A percentile compares a stretch with the other conserved stretches of the same genome.
phyloP scores from a whole-genome alignment of 92 coral and sea anemone genomes.

The Hydrozoanthus gracilis region DNA sequence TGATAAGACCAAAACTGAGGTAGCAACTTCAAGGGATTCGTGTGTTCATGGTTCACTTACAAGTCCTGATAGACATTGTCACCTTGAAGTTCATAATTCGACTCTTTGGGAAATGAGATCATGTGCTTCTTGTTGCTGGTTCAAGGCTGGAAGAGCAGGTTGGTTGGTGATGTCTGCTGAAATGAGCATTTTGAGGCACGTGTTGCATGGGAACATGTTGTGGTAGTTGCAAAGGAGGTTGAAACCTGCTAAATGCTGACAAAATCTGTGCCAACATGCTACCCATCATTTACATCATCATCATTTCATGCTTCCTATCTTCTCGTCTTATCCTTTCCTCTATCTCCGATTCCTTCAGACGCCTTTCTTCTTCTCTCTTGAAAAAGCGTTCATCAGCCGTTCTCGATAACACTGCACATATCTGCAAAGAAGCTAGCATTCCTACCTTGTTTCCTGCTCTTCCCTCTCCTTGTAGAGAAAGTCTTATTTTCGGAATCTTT shows the following conservation, averaged over 20 bases:
- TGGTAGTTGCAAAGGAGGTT: constrained; percentile 11
- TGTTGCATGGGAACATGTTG: constrained; percentile 20
- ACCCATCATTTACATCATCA: constrained; percentile 23
- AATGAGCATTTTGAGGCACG: constrained; percentile 24
- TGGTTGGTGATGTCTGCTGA: constrained; percentile 24
- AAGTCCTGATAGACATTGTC: constrained; percentile 34
- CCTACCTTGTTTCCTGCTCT: constrained; percentile 38
- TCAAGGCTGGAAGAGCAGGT: constrained; percentile 24
- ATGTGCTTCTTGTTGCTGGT: constrained; percentile 28
- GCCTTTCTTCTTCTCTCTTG: constrained; percentile 26
- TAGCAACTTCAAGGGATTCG: not conserved
- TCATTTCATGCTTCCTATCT: constrained; percentile 38
- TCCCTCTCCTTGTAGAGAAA: constrained; percentile 25
- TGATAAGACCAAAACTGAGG: too few species aligned
- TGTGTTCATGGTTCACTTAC: constrained; percentile 9
- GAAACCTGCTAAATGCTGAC: constrained; percentile 26
- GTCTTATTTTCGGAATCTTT: not conserved
- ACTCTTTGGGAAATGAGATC: constrained; percentile 22
- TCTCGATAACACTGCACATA: constrained; percentile 27
- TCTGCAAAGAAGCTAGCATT: constrained; percentile 27
- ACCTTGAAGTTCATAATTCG: constrained; percentile 17
- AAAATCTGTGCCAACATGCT: constrained; percentile 29
- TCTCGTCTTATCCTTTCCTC: constrained; percentile 34
- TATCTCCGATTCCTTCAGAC: not conserved
- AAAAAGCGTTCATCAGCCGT: constrained; percentile 29